phyloP scores from a whole-genome alignment of 2,113 vertebrate genomes.

The Colius striatus region DNA sequence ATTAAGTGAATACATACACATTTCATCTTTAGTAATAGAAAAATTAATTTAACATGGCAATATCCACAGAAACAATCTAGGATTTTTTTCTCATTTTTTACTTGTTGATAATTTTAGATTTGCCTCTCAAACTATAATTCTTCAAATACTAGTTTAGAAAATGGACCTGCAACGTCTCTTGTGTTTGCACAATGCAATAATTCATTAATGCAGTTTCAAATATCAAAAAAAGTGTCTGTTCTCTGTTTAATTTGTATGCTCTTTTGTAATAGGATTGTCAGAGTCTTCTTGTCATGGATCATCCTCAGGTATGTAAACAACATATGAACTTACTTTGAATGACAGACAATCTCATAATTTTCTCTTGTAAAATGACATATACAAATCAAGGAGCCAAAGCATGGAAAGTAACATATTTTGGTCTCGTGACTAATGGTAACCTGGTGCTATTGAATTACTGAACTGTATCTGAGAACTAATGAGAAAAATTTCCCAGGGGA shows the following conservation, averaged over 20 bases:
- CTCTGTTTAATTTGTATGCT: constrained; percentile 36
- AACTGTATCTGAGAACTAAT: constrained; percentile 98
- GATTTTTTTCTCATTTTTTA: background rate
- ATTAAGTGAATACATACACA: constrained; percentile 20
- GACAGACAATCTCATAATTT: constrained; percentile 68
- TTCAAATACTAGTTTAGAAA: background rate
- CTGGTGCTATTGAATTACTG: constrained; percentile 93
- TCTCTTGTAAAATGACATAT: constrained; percentile 72
- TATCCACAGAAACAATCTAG: background rate
- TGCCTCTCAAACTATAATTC: background rate
- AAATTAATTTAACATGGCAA: constrained; percentile 29
- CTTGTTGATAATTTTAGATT: background rate
- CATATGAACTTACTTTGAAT: constrained; percentile 44
- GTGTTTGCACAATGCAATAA: background rate
- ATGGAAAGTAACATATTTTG: constrained; percentile 80
- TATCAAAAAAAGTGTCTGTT: constrained; percentile 28
- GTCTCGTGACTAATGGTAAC: constrained; percentile 91
- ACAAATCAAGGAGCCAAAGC: constrained; percentile 82
- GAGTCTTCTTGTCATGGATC: constrained; percentile 58
- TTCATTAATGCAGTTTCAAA: background rate
- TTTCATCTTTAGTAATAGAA: constrained; percentile 6
- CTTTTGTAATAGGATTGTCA: constrained; percentile 13
- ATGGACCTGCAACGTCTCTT: background rate
- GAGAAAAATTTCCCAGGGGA: constrained; percentile 93
- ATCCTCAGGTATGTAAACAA: constrained; percentile 75